Percentiles rank a stretch among this genome's conserved stretches.
Evolutionary conservation across 2,888 invertebrate genomes (phyloP).

Genomic region (Neelides folsomi): DNA sequence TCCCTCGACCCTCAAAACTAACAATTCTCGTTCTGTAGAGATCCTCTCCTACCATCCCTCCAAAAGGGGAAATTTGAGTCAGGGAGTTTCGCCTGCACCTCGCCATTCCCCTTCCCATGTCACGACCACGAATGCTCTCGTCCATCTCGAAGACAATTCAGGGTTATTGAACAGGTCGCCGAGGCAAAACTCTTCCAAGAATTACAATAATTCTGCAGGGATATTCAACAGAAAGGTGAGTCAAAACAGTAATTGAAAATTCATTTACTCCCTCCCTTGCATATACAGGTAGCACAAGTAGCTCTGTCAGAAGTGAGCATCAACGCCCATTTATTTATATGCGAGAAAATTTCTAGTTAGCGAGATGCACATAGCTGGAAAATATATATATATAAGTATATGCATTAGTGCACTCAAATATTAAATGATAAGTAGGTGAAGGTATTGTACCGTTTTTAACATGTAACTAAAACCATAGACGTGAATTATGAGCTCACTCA

Average conservation of each 20-base stretch:
- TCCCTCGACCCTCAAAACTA: background rate
- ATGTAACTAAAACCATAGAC: no score
- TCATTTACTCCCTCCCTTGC: no score
- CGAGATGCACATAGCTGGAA: no score
- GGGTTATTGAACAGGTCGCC: no score
- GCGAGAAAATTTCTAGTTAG: no score
- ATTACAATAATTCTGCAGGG: background rate
- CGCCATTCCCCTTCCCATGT: background rate
- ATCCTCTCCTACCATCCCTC: slow-evolving; percentile 31
- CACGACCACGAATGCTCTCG: slow-evolving; percentile 18
- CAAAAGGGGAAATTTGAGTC: slow-evolving; percentile 6
- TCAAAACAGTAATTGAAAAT: background rate
- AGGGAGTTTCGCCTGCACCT: no score
- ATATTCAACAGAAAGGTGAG: background rate
- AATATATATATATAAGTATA: no score
- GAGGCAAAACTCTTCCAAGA: background rate
- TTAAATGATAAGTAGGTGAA: no score
- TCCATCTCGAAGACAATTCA: slow-evolving; percentile 16
- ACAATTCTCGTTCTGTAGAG: slow-evolving; percentile 20
- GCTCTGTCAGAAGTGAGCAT: background rate
- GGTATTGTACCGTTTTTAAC: no score
- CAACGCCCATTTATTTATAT: no score
- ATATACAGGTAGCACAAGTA: background rate
- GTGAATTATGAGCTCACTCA: no score
- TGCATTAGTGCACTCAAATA: no score